Conservation (phyloP, 2,888 invertebrate species). For the Eupithecia dodoneata region DNA sequence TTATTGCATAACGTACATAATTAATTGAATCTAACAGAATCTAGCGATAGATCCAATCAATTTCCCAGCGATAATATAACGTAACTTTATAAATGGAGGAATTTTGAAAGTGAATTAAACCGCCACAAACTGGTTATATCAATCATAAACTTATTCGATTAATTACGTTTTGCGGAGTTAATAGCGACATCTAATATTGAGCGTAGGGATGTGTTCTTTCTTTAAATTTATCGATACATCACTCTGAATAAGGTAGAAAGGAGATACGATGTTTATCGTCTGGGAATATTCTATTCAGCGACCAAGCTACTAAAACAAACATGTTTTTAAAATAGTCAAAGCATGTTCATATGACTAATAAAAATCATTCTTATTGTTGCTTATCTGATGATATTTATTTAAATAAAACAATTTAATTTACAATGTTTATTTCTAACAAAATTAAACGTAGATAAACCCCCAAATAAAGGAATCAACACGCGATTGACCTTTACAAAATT, state of each 20-base stretch:
- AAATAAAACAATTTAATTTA: too few species aligned
- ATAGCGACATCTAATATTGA: conserved; percentile 84
- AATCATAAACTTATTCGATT: conserved; percentile 85
- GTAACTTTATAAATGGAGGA: conserved; percentile 78
- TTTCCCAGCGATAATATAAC: conserved; percentile 69
- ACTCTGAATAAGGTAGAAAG: neutral
- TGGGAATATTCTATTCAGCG: neutral
- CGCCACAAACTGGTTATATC: conserved; percentile 84
- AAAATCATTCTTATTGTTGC: neutral
- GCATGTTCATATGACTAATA: too few species aligned
- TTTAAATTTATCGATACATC: conserved; percentile 27
- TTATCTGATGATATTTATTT: neutral
- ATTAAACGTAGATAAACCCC: too few species aligned
- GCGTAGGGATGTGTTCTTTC: conserved; percentile 59
- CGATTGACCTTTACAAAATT: too few species aligned
- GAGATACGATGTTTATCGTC: neutral
- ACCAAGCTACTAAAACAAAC: neutral
- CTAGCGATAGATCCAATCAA: conserved; percentile 75
- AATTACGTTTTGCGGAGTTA: conserved; percentile 85
- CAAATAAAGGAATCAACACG: too few species aligned
- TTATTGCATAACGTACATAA: conserved; percentile 42
- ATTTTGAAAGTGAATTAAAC: conserved; percentile 83
- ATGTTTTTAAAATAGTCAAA: neutral
- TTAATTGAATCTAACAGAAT: conserved; percentile 73
- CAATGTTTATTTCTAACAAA: too few species aligned